Evolutionary conservation across 2,888 invertebrate genomes (phyloP).

Genomic region (Scaptomyza parva): DNA sequence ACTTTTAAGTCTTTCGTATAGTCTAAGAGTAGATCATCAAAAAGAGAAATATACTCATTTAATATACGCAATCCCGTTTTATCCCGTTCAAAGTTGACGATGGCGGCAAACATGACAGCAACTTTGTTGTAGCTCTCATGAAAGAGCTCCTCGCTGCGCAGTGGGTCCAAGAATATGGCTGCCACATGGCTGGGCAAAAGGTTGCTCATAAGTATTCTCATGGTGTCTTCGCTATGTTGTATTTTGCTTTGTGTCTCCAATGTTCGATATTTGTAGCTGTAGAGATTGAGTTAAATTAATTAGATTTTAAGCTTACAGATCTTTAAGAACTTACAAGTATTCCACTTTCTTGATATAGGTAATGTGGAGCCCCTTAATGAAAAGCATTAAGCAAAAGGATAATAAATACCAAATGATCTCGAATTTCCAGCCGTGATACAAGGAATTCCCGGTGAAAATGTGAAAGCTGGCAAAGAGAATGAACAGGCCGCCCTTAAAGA

Average conservation of each 20-base stretch:
- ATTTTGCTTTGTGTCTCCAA: constrained; percentile 94
- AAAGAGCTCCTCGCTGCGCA: constrained; percentile 89
- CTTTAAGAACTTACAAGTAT: constrained; percentile 86
- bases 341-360: constrained; percentile 95
- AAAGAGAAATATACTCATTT: constrained; percentile 96
- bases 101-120: constrained; percentile 97
- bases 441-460: constrained; percentile 87
- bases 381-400: constrained; percentile 89
- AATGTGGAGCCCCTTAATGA: constrained; percentile 93
- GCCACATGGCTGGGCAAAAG: constrained; percentile 97
- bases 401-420: constrained; percentile 87
- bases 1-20: constrained; percentile 88
- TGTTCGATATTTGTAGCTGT: constrained; percentile 88
- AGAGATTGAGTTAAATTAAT: not conserved
- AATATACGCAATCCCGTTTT: constrained; percentile 89
- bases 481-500: constrained; percentile 91
- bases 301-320: not conserved
- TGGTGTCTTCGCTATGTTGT: constrained; percentile 91
- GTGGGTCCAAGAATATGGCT: constrained; percentile 8
- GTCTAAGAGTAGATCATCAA: constrained; percentile 91
- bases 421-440: constrained; percentile 82
- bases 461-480: constrained; percentile 86
- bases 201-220: constrained; percentile 94
- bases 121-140: constrained; percentile 94
- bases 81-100: constrained; percentile 91